Evolutionary conservation across 2,888 invertebrate species (phyloP), one percentile per base, ranked within the genome.

Genomic region (Microctonus brassicae): DNA sequence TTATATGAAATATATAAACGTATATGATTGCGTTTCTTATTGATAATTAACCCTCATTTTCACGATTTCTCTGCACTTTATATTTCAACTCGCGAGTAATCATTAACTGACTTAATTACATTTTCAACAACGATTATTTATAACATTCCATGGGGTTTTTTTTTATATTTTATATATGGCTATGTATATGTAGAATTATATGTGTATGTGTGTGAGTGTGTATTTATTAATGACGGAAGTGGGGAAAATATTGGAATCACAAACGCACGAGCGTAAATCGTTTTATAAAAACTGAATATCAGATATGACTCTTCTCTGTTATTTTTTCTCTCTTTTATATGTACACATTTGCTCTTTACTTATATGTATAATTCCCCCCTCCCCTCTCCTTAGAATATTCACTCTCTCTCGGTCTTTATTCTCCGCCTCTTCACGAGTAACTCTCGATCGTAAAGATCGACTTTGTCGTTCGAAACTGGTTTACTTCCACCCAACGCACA

Each of bases 41-140:
- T 70, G 64, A 70, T 58, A 70, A 70, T 64, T 64, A 62, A 58
- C 58, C 70, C 58, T 70, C 70, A 58, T 70, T 70, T 57, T 60
- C 55, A 33, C 47, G 55, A 64, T 64, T 53, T 52, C 70, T 64
- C 69, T 58, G 55, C 52, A 11, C 58, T n/a, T 22, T 53, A 36
- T n/a, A 24, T 39, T 57, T 63, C 39, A 70, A 53, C 63, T 73
- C 72, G 73, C 75, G 75, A 77, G 73, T 77, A 79, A 79, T 83
- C 82, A 83, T 83, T 83, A 83, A 83, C 73, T 80, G 78, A 47
- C 82, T 82, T 83, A 83, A 83, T 83, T 83, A 83, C 81, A 83
- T n/a, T 79, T 80, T 79, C 78, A 72, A 74, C 75, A 75, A 70
- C 79, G 80, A 81, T 82, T 81, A 82, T 81, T 79, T 64, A 29